Conservation (phyloP, 2,797 vertebrate genomes). For the Serranus cabrilla region DNA sequence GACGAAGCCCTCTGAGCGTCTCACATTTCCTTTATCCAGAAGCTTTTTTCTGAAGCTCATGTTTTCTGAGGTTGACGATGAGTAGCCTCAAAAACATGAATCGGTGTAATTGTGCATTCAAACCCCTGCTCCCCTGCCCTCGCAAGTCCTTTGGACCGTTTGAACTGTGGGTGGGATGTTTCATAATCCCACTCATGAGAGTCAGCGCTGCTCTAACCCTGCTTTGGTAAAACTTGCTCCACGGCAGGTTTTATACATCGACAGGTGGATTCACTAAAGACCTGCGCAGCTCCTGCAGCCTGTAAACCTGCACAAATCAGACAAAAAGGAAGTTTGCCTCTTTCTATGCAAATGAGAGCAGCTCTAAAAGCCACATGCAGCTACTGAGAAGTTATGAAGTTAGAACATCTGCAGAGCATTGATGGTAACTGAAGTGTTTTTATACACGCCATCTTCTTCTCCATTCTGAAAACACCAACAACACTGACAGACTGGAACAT, state of each 20-base stretch:
- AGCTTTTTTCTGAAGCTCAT: slow-evolving; percentile 6
- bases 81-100: slow-evolving; percentile 51
- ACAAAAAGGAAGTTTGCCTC: too few relatives aligned
- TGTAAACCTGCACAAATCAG: too few relatives aligned
- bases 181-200: neutral
- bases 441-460: too few relatives aligned
- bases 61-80: slow-evolving; percentile 56
- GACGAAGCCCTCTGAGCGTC: slow-evolving; percentile 70
- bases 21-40: neutral
- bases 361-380: too few relatives aligned
- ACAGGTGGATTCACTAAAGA: too few relatives aligned
- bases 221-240: neutral
- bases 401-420: too few relatives aligned
- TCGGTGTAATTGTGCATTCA: slow-evolving; percentile 6
- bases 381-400: too few relatives aligned
- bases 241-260: neutral
- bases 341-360: too few relatives aligned
- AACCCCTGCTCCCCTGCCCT: neutral
- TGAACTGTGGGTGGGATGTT: slow-evolving; percentile 16
- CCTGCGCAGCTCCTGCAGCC: too few relatives aligned
- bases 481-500: too few relatives aligned
- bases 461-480: too few relatives aligned
- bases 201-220: neutral
- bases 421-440: too few relatives aligned
- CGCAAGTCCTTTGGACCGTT: slow-evolving; percentile 13